These are phyloP conservation scores for rat (Rattus norvegicus) DNA, from an alignment of 2,113 vertebrate species.

Conservation along the genomic window GRCr8 NC_086031.1:96969501-96970000, in stretches of 20 bases:
- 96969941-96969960: background rate
- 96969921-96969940: too few species aligned
- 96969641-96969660: background rate
- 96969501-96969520: slow-evolving; percentile 23
- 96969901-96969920: background rate
- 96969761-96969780: background rate
- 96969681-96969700: background rate
- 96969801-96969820: background rate
- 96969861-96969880: background rate
- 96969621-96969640: background rate
- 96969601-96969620: background rate
- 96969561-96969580: slow-evolving; percentile 38
- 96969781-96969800: background rate
- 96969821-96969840: background rate
- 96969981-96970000: background rate
- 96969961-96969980: background rate
- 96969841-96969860: background rate
- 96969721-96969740: background rate
- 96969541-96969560: background rate
- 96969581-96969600: background rate
- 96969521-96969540: background rate
- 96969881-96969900: background rate
- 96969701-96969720: background rate
- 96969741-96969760: background rate
- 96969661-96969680: background rate